Conservation (phyloP, 1,140 invertebrate species). For the Teleogryllus occipitalis region DNA sequence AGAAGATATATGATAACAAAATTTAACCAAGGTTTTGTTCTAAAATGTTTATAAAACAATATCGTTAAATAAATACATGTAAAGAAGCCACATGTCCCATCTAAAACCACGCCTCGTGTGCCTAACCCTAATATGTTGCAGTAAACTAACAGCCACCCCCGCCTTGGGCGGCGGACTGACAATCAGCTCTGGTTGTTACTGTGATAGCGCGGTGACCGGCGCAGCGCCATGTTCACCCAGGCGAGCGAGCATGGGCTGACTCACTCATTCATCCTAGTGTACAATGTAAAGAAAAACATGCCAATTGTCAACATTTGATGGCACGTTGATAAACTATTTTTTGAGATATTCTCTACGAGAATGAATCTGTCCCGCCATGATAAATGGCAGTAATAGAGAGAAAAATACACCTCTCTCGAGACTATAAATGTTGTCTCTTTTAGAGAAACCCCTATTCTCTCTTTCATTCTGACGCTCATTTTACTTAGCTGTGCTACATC, state of each 20-base stretch:
- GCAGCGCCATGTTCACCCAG: not conserved
- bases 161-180: not conserved
- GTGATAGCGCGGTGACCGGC: not conserved
- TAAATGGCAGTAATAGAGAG: slow-evolving; percentile 2
- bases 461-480: not conserved
- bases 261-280: not conserved
- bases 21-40: slow-evolving; percentile 5
- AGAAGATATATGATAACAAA: slow-evolving; percentile 2
- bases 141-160: not conserved
- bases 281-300: not conserved
- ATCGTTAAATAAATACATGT: slow-evolving; percentile 6
- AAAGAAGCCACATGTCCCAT: slow-evolving; percentile 3
- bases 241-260: not conserved
- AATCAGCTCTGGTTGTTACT: not conserved
- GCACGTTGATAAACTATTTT: not conserved
- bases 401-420: not conserved
- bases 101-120: not conserved
- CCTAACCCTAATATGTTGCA: slow-evolving; percentile 1
- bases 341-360: not conserved
- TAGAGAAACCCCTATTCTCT: not conserved
- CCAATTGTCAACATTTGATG: not conserved
- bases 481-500: not conserved
- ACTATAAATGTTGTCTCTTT: not conserved
- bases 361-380: not conserved
- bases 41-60: slow-evolving; percentile 6